A percentile compares a stretch with the other conserved stretches of the same genome.
Evolutionary conservation across 1,140 invertebrate species (phyloP).

Genomic region (Nebria ingens): DNA sequence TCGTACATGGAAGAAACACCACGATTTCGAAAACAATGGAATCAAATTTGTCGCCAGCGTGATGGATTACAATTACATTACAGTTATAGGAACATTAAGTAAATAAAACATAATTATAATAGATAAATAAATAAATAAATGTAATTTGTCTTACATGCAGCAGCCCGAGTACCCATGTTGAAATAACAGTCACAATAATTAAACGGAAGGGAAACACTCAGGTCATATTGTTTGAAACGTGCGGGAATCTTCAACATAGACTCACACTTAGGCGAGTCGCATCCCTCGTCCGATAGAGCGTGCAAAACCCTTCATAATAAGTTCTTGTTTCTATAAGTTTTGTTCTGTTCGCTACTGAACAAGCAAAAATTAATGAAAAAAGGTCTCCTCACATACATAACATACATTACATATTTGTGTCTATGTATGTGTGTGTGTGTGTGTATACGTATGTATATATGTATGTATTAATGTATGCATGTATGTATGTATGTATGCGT

Average conservation of each 20-base stretch:
- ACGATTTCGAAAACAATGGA: no score
- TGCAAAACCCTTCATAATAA: background rate
- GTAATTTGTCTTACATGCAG: constrained; percentile 52
- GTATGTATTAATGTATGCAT: no score
- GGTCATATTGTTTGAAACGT: constrained; percentile 38
- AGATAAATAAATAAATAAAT: constrained; percentile 19
- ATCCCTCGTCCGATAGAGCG: constrained; percentile 4
- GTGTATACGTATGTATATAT: no score
- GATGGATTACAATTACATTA: no score
- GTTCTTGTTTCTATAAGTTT: background rate
- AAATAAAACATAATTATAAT: no score
- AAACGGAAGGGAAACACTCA: constrained; percentile 37
- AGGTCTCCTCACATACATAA: background rate
- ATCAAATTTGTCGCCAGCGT: no score
- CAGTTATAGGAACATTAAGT: no score
- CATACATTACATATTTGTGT: no score
- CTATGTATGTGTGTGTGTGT: no score
- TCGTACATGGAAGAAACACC: no score
- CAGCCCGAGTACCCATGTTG: constrained; percentile 63
- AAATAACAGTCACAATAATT: constrained; percentile 39
- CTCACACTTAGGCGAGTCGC: background rate
- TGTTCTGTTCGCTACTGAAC: constrained; percentile 1
- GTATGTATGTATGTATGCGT: no score
- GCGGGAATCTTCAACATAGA: constrained; percentile 37
- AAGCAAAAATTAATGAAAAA: constrained; percentile 1